These are phyloP conservation scores for Hyperoplus lanceolatus DNA, from an alignment of 2,797 vertebrate genomes.

Conservation along the genomic window DNA sequence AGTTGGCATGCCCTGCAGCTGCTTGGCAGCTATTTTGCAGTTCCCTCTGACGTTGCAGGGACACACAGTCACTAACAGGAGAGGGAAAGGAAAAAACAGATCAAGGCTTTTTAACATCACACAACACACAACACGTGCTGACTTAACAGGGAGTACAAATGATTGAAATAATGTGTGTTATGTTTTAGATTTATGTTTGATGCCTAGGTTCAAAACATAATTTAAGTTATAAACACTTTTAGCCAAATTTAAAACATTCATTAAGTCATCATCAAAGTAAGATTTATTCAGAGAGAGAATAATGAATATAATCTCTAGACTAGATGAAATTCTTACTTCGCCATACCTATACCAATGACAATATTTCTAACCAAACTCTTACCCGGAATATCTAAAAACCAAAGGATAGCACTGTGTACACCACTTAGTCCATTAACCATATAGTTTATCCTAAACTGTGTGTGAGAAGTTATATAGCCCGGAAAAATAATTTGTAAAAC, in stretches of 20 bases:
- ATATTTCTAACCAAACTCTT: neutral
- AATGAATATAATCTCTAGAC: neutral
- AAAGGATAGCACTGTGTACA: neutral
- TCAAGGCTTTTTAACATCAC: neutral
- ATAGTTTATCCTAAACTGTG: conserved; percentile 9
- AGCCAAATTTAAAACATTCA: neutral
- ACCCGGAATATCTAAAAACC: neutral
- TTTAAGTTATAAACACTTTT: neutral
- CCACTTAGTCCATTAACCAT: neutral
- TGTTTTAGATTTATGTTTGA: neutral
- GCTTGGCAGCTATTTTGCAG: conserved; percentile 87
- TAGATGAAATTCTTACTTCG: neutral
- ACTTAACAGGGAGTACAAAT: conserved; percentile 10
- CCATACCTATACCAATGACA: too few relatives aligned
- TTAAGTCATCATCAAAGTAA: neutral
- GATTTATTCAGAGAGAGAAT: neutral
- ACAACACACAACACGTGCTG: neutral
- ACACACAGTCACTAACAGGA: conserved; percentile 85
- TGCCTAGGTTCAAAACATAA: neutral
- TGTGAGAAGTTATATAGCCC: conserved; percentile 17
- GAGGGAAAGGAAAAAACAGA: conserved; percentile 4
- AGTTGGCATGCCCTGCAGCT: conserved; percentile 88
- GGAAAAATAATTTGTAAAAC: conserved; percentile 64
- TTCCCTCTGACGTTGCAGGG: conserved; percentile 87
- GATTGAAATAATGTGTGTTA: neutral